Percentiles rank a stretch among this genome's conserved stretches.
Conservation (phyloP, 2,113 vertebrate species). For the Lota lota region DNA sequence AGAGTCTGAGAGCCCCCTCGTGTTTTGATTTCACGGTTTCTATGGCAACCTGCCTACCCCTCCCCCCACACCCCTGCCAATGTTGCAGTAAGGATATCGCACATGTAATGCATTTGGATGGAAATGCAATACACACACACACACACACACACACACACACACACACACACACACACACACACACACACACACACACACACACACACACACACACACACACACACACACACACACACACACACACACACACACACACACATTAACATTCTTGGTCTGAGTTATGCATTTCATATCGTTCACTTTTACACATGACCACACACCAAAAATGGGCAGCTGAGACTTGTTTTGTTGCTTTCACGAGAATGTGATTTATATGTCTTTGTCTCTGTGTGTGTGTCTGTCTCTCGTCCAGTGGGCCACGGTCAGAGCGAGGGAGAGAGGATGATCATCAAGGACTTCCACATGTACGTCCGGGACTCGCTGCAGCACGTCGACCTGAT, state of each 20-base stretch:
- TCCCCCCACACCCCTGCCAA: background rate
- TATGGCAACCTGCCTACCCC: conserved; percentile 53
- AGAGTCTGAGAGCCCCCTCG: conserved; percentile 34
- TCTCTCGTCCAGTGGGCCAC: conserved; percentile 82
- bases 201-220: no score
- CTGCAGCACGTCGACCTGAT: conserved; percentile 88
- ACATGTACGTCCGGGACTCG: conserved; percentile 86
- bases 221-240: no score
- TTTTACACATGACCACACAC: no score
- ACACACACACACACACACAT: no score
- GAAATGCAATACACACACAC: background rate
- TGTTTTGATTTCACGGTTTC: conserved; percentile 57
- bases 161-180: no score
- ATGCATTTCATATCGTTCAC: no score
- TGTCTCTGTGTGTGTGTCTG: conserved; percentile 9
- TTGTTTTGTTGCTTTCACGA: no score
- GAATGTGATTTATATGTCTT: no score
- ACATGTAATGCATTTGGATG: no score
- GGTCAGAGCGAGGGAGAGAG: conserved; percentile 94
- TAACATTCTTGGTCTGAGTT: no score
- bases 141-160: conserved; percentile 1
- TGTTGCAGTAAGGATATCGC: conserved; percentile 1
- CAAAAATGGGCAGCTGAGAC: no score
- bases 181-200: no score
- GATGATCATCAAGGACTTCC: conserved; percentile 90